Evolutionary conservation across 2,797 vertebrate genomes (phyloP).

Genomic region (Allobates femoralis): DNA sequence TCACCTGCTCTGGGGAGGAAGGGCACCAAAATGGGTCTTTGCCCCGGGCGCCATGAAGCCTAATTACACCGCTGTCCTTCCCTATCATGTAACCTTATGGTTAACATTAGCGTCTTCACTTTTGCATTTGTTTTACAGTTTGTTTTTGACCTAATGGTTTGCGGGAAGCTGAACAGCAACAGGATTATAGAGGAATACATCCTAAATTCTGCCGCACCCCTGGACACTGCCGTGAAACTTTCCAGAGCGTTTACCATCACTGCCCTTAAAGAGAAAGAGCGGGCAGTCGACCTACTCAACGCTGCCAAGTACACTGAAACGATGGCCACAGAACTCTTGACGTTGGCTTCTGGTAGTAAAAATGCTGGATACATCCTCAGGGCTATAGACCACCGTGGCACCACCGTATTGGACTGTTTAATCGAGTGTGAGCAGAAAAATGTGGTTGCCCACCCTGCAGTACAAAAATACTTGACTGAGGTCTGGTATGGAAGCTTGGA

Average conservation of each 20-base stretch:
- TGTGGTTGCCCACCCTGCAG: slow-evolving; percentile 70
- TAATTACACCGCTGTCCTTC: too few relatives aligned
- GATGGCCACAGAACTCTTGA: slow-evolving; percentile 71
- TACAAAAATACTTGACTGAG: slow-evolving; percentile 73
- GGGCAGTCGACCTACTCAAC: slow-evolving; percentile 67
- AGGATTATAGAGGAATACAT: slow-evolving; percentile 69
- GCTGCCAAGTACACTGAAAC: slow-evolving; percentile 70
- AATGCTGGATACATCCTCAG: slow-evolving; percentile 66
- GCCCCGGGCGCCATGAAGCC: too few relatives aligned
- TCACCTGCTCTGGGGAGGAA: too few relatives aligned
- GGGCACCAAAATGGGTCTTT: too few relatives aligned
- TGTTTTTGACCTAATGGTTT: slow-evolving; percentile 74
- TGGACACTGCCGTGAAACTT: slow-evolving; percentile 71
- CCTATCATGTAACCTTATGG: not conserved
- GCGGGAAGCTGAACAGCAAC: slow-evolving; percentile 70
- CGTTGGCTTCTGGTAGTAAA: slow-evolving; percentile 64
- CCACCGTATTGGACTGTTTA: slow-evolving; percentile 70
- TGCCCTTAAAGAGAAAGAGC: slow-evolving; percentile 70
- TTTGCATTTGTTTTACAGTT: slow-evolving; percentile 63
- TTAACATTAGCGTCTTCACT: not conserved
- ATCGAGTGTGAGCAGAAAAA: slow-evolving; percentile 71
- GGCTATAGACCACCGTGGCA: slow-evolving; percentile 67
- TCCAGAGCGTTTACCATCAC: slow-evolving; percentile 68
- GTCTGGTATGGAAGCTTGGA: slow-evolving; percentile 70
- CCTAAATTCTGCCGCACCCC: slow-evolving; percentile 68